phyloP scores from a whole-genome alignment of 2,113 vertebrate genomes.

The Syngnathus typhle region DNA sequence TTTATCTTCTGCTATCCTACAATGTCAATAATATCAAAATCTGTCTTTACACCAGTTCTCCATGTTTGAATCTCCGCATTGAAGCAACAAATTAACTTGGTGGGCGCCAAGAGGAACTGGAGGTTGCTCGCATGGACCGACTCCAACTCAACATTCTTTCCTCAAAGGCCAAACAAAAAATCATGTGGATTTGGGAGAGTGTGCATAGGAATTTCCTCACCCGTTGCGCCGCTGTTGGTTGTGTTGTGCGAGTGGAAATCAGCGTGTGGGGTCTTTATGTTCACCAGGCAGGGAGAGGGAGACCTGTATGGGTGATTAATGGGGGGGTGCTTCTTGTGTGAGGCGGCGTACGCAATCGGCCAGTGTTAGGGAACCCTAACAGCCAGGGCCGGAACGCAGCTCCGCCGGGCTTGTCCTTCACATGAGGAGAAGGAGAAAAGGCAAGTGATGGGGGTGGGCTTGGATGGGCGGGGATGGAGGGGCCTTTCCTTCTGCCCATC shows the following conservation, averaged over 20 bases:
- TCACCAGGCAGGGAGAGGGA: constrained; percentile 45
- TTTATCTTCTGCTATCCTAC: background rate
- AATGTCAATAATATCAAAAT: constrained; percentile 27
- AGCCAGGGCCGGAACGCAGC: constrained; percentile 63
- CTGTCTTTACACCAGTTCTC: background rate
- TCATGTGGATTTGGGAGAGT: constrained; percentile 51
- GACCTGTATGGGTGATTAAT: constrained; percentile 75
- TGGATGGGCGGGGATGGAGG: background rate
- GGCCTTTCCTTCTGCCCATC: background rate
- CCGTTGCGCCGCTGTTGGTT: constrained; percentile 45
- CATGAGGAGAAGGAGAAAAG: constrained; percentile 59
- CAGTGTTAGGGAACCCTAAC: too few relatives aligned
- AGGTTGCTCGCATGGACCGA: constrained; percentile 48
- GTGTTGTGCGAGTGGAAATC: constrained; percentile 40
- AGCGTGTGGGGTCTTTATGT: constrained; percentile 68
- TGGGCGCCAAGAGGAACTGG: constrained; percentile 49
- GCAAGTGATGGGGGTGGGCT: constrained; percentile 29
- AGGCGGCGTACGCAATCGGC: constrained; percentile 67
- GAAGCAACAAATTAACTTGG: constrained; percentile 39
- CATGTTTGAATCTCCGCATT: constrained; percentile 34
- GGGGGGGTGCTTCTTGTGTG: constrained; percentile 59
- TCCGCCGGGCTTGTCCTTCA: constrained; percentile 72
- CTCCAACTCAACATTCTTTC: constrained; percentile 64
- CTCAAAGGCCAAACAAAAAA: constrained; percentile 59
- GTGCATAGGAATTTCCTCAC: constrained; percentile 28